phyloP scores from a whole-genome alignment of 2,888 invertebrate species.

The Neoaliturus tenellus region DNA sequence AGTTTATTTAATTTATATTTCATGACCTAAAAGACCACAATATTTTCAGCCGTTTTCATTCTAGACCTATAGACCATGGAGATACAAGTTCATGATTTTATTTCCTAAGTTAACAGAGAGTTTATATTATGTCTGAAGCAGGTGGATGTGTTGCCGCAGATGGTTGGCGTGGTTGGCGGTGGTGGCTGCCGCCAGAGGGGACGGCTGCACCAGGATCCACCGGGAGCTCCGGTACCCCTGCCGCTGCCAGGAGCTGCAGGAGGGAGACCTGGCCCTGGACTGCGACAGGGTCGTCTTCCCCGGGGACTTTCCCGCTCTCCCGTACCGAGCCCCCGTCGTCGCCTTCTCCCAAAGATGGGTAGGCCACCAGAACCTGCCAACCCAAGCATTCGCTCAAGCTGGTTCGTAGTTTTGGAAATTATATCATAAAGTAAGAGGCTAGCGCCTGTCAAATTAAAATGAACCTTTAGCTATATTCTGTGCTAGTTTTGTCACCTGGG shows the following conservation, averaged over 20 bases:
- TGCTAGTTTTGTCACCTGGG: too few relatives aligned
- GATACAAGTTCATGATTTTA: too few relatives aligned
- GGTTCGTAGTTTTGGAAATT: too few relatives aligned
- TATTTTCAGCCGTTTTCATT: too few relatives aligned
- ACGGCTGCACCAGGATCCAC: slow-evolving; percentile 64
- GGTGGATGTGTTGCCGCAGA: not conserved
- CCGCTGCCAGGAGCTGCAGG: slow-evolving; percentile 62
- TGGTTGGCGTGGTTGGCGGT: not conserved
- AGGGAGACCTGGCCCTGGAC: slow-evolving; percentile 75
- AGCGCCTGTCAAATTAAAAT: too few relatives aligned
- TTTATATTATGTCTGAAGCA: too few relatives aligned
- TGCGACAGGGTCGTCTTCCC: slow-evolving; percentile 90
- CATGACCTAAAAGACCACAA: too few relatives aligned
- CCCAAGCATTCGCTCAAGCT: slow-evolving; percentile 76
- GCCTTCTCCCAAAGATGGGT: slow-evolving; percentile 87
- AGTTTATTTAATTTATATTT: too few relatives aligned
- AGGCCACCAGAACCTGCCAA: slow-evolving; percentile 88
- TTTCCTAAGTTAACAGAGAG: too few relatives aligned
- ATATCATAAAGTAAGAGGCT: too few relatives aligned
- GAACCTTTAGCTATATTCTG: too few relatives aligned
- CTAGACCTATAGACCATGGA: too few relatives aligned
- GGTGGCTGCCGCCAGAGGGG: not conserved
- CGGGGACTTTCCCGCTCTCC: slow-evolving; percentile 85
- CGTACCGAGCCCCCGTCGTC: slow-evolving; percentile 87
- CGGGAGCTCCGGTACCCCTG: slow-evolving; percentile 66